Evolutionary conservation across 2,888 invertebrate species (phyloP).

Genomic region (Sceliomorpha sp.): DNA sequence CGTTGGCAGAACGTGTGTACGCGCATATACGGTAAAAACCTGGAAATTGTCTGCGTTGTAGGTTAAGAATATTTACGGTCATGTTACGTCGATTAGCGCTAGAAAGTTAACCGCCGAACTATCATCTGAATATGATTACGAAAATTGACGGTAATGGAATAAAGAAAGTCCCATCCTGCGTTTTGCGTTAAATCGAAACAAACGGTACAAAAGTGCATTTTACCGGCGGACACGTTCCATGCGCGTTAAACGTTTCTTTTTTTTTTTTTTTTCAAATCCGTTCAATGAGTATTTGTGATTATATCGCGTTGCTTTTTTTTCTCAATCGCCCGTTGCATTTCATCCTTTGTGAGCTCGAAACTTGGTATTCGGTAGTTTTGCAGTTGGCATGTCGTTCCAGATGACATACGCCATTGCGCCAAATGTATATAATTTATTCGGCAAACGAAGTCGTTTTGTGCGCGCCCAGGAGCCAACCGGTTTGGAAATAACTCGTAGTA

Average conservation of each 20-base stretch:
- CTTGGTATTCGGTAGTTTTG: too few species aligned
- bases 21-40: conserved; percentile 6
- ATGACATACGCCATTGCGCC: conserved; percentile 34
- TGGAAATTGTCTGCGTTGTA: neutral
- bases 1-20: conserved; percentile 1
- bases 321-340: too few species aligned
- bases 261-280: too few species aligned
- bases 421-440: conserved; percentile 63
- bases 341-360: conserved; percentile 4
- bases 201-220: too few species aligned
- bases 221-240: too few species aligned
- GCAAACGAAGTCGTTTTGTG: conserved; percentile 53
- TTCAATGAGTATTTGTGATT: neutral
- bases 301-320: too few species aligned
- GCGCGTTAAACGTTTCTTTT: conserved; percentile 1
- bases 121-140: neutral
- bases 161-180: too few species aligned
- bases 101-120: too few species aligned
- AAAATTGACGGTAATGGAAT: too few species aligned
- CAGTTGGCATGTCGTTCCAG: conserved; percentile 10
- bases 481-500: conserved; percentile 27
- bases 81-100: neutral
- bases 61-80: neutral
- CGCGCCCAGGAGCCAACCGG: conserved; percentile 35
- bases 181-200: too few species aligned